Conservation (phyloP, 2,797 vertebrate species). For the Carapus acus region DNA sequence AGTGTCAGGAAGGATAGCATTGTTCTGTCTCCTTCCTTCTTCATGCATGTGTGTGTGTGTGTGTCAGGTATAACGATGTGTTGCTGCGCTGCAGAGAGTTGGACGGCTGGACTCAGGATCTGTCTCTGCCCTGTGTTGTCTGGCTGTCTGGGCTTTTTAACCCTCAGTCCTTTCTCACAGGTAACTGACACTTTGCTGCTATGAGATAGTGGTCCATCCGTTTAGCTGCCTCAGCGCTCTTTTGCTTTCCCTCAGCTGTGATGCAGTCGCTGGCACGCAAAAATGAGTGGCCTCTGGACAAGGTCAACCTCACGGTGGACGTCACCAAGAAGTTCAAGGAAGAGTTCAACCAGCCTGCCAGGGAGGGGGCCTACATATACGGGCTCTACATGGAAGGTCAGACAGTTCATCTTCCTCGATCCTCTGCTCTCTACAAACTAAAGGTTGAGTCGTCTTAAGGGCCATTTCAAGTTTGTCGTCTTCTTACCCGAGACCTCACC, state of each 20-base stretch:
- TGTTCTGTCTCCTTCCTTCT: not conserved
- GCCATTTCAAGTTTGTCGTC: no score
- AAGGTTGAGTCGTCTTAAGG: no score
- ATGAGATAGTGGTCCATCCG: not conserved
- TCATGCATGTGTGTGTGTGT: constrained; percentile 12
- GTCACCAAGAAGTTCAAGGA: constrained; percentile 80
- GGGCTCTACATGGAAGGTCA: constrained; percentile 77
- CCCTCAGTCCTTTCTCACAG: constrained; percentile 96
- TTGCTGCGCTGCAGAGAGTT: constrained; percentile 80
- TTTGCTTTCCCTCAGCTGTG: constrained; percentile 54
- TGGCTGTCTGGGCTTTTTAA: constrained; percentile 94
- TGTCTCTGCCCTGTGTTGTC: constrained; percentile 82
- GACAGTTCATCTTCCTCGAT: not conserved
- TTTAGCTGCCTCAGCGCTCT: not conserved
- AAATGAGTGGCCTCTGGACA: constrained; percentile 83
- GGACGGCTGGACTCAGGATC: constrained; percentile 79
- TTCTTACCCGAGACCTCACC: not conserved
- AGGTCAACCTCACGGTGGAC: constrained; percentile 71
- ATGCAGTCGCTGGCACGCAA: constrained; percentile 76
- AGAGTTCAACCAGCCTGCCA: constrained; percentile 75
- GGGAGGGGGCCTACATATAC: constrained; percentile 71
- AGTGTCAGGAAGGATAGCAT: constrained; percentile 3
- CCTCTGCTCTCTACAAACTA: no score
- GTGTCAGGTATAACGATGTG: constrained; percentile 74
- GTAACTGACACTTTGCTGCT: constrained; percentile 66